Evolutionary conservation across 2,113 vertebrate genomes (phyloP).

Genomic region (Hippoglossus stenolepis): DNA sequence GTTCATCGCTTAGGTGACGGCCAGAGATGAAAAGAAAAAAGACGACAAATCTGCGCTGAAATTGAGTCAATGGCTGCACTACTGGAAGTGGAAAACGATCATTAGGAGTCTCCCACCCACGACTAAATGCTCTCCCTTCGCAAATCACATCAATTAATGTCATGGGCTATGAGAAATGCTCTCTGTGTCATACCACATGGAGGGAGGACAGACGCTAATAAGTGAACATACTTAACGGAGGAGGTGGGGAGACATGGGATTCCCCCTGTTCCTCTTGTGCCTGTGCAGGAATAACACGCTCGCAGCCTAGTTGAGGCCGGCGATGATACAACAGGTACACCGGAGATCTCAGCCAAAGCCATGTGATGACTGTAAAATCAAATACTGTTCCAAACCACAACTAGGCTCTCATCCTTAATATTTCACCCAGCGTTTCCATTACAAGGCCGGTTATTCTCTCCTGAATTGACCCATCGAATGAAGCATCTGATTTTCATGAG

Average conservation of each 20-base stretch:
- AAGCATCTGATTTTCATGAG: slow-evolving; percentile 69
- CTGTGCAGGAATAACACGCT: slow-evolving; percentile 40
- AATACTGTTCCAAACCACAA: slow-evolving; percentile 6
- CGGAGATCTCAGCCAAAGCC: slow-evolving; percentile 16
- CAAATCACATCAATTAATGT: slow-evolving; percentile 87
- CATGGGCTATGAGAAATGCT: slow-evolving; percentile 81
- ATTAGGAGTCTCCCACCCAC: slow-evolving; percentile 86
- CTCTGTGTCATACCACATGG: slow-evolving; percentile 78
- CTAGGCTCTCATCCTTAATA: slow-evolving; percentile 17
- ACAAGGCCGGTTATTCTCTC: slow-evolving; percentile 41
- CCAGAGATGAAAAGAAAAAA: slow-evolving; percentile 81
- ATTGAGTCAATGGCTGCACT: slow-evolving; percentile 80
- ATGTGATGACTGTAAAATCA: slow-evolving; percentile 6
- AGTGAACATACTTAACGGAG: slow-evolving; percentile 79
- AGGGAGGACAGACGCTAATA: slow-evolving; percentile 79
- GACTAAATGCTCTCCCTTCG: slow-evolving; percentile 78
- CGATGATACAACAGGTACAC: slow-evolving; percentile 59
- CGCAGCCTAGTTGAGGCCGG: slow-evolving; percentile 41
- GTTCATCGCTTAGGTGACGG: slow-evolving; percentile 62
- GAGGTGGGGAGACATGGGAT: slow-evolving; percentile 77
- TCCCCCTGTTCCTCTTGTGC: slow-evolving; percentile 62
- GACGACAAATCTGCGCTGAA: slow-evolving; percentile 75
- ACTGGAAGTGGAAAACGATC: slow-evolving; percentile 85
- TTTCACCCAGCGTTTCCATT: slow-evolving; percentile 16
- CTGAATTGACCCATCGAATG: slow-evolving; percentile 54